Percentiles rank a stretch among this genome's conserved stretches.
Evolutionary conservation across 2,113 vertebrate species (phyloP).

Genomic region (Perca fluviatilis): DNA sequence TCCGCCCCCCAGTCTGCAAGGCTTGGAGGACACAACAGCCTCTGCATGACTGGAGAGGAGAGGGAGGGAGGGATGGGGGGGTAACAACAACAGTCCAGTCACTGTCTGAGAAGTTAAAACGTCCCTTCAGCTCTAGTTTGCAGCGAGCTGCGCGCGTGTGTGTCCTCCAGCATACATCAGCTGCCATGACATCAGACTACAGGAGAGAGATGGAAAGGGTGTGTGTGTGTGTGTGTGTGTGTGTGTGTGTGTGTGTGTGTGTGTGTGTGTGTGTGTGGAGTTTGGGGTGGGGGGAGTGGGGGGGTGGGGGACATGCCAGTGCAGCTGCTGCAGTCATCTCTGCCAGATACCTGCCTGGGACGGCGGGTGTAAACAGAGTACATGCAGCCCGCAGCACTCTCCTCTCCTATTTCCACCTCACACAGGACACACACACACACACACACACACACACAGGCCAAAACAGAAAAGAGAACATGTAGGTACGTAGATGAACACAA

Average conservation of each 20-base stretch:
- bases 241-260: not conserved
- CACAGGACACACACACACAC: not conserved
- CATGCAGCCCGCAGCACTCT: constrained; percentile 39
- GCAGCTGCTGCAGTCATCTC: constrained; percentile 75
- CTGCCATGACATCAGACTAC: constrained; percentile 76
- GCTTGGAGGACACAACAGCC: constrained; percentile 38
- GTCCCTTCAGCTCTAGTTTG: constrained; percentile 44
- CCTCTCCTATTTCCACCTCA: constrained; percentile 24
- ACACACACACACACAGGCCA: constrained; percentile 13
- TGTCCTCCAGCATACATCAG: constrained; percentile 61
- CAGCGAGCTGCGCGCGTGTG: constrained; percentile 11
- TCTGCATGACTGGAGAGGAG: not conserved
- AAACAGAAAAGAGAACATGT: not conserved
- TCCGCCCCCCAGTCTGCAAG: not conserved
- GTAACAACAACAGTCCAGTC: constrained; percentile 45
- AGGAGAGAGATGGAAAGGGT: constrained; percentile 45
- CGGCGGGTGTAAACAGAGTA: constrained; percentile 50
- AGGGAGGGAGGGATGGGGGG: not conserved
- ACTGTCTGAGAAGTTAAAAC: constrained; percentile 55
- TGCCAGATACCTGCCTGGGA: constrained; percentile 71
- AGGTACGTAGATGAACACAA: constrained; percentile 6
- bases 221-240: not conserved
- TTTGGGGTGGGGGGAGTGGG: not conserved
- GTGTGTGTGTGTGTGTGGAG: not conserved
- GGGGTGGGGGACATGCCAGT: constrained; percentile 28